Conservation (phyloP, 2,888 invertebrate genomes). For the Lumbricus terrestris region DNA sequence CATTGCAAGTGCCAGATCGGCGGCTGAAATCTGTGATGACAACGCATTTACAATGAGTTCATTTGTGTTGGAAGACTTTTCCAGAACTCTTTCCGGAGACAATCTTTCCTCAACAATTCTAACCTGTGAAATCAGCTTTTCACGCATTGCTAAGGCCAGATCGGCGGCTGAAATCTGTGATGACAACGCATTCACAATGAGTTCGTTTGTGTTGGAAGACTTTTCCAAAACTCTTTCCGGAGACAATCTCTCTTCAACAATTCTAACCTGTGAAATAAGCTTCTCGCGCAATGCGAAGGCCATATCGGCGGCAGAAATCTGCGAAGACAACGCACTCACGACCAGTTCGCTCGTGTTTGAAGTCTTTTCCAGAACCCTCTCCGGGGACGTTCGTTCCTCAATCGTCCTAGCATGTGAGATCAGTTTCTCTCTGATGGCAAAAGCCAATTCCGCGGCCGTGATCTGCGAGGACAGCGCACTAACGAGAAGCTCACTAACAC, state of each 20-base stretch:
- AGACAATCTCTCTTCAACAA: neutral
- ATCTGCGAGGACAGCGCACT: neutral
- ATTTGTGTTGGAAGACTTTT: neutral
- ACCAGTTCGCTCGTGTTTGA: neutral
- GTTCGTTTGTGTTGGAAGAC: neutral
- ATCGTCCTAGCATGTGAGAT: neutral
- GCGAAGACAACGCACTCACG: neutral
- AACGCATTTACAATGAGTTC: neutral
- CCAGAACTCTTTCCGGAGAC: neutral
- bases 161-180: neutral
- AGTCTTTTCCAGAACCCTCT: neutral
- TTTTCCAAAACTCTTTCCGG: neutral
- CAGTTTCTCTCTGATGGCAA: neutral
- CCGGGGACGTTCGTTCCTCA: neutral
- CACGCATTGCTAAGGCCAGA: constrained; percentile 7
- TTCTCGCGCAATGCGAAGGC: neutral
- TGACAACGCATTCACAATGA: neutral
- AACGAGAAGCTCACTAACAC: neutral
- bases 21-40: neutral
- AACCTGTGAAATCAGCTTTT: constrained; percentile 4
- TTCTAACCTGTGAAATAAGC: neutral
- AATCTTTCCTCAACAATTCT: neutral
- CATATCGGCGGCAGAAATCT: neutral
- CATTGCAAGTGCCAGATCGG: neutral
- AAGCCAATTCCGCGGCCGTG: neutral